phyloP scores from a whole-genome alignment of 2,888 invertebrate genomes.

The Norana najaformis region DNA sequence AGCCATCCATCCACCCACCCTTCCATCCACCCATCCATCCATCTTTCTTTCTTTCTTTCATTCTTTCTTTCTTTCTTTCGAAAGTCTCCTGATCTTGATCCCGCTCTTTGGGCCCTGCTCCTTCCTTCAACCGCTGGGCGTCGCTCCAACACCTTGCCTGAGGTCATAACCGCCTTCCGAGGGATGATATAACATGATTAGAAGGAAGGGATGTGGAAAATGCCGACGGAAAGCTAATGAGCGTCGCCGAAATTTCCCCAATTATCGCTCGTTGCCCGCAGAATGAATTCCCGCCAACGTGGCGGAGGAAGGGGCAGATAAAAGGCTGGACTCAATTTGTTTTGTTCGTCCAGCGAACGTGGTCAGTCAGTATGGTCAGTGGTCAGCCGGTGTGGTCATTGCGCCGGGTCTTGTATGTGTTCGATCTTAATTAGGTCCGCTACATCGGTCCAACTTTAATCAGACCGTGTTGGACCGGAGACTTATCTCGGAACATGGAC shows the following conservation, averaged over 20 bases:
- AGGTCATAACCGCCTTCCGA: not conserved
- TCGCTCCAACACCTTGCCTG: not conserved
- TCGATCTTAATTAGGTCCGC: constrained; percentile 23
- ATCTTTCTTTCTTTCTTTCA: not conserved
- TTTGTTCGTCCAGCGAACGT: not conserved
- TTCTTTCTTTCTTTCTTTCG: not conserved
- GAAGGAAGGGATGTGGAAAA: not conserved
- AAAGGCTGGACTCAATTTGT: constrained; percentile 26
- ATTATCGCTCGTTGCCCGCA: constrained; percentile 22
- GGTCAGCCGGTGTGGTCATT: not conserved
- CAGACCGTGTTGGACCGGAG: not conserved
- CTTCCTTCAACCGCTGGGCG: not conserved
- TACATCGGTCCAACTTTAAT: constrained; percentile 20
- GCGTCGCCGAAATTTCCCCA: constrained; percentile 24
- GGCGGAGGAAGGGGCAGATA: not conserved
- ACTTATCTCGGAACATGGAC: not conserved
- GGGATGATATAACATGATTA: not conserved
- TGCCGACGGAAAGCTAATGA: constrained; percentile 23
- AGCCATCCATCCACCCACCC: not conserved
- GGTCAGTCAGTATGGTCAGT: not conserved
- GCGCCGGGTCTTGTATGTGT: not conserved
- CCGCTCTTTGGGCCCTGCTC: too few relatives aligned
- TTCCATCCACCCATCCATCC: not conserved
- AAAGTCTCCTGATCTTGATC: too few relatives aligned
- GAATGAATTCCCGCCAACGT: not conserved